Evolutionary conservation across 1,140 invertebrate genomes (phyloP).

Genomic region (Mizuhopecten yessoensis): DNA sequence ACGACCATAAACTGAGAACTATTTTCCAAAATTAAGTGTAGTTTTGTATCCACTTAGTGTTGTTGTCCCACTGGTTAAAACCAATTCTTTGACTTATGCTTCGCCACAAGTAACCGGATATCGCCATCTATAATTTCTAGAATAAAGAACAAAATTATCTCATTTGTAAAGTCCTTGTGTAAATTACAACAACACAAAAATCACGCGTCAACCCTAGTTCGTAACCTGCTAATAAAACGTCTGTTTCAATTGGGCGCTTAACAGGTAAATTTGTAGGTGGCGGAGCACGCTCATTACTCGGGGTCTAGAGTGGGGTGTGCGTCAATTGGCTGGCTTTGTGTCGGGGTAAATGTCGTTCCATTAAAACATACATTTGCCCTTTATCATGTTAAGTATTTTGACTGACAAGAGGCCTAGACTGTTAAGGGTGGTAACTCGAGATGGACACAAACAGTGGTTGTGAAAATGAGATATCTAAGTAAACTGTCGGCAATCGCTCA

Average conservation of each 20-base stretch:
- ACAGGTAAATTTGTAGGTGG: slow-evolving; percentile 38
- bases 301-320: neutral
- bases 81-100: neutral
- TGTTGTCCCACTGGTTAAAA: neutral
- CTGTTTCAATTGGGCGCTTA: neutral
- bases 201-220: neutral
- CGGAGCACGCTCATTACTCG: neutral
- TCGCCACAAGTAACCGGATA: neutral
- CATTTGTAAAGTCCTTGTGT: slow-evolving; percentile 13
- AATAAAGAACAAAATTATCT: slow-evolving; percentile 19
- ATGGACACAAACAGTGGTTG: slow-evolving; percentile 24
- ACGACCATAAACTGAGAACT: too few relatives aligned
- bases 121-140: neutral
- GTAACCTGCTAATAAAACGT: slow-evolving; percentile 33
- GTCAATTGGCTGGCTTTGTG: slow-evolving; percentile 3
- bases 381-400: slow-evolving; percentile 20
- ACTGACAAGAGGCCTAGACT: neutral
- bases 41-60: neutral
- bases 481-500: slow-evolving; percentile 25
- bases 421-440: slow-evolving; percentile 2
- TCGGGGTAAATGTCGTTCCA: neutral
- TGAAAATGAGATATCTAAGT: neutral
- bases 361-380: neutral
- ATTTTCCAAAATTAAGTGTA: neutral
- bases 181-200: slow-evolving; percentile 36